These are phyloP conservation scores for Vombatus ursinus DNA, from an alignment of 2,113 vertebrate species.

Conservation along the genomic window DNA sequence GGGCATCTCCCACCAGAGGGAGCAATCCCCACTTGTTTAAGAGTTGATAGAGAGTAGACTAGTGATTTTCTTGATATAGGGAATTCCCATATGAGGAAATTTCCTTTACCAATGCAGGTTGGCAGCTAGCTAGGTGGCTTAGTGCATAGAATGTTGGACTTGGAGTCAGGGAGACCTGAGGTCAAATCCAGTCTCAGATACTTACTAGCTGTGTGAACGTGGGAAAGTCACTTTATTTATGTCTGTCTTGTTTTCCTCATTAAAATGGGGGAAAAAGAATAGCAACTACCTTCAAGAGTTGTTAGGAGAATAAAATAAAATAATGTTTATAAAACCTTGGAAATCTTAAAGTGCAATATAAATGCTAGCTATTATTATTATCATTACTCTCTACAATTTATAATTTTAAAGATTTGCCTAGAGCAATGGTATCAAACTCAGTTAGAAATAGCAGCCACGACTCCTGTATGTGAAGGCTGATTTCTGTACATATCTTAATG, in stretches of 20 bases:
- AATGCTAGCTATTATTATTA: neutral
- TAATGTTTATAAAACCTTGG: neutral
- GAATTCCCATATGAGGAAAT: neutral
- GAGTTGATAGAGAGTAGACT: neutral
- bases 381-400: neutral
- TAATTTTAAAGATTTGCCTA: neutral
- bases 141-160: neutral
- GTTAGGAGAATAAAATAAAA: neutral
- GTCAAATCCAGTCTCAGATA: neutral
- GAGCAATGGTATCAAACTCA: neutral
- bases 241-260: neutral
- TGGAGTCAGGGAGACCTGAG: neutral
- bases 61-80: neutral
- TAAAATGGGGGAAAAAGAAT: neutral
- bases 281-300: neutral
- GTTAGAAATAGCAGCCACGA: neutral
- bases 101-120: neutral
- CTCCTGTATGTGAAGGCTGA: conserved; percentile 70
- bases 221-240: neutral
- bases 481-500: conserved; percentile 65
- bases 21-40: neutral
- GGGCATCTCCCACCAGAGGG: neutral
- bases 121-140: neutral
- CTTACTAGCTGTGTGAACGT: neutral
- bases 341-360: neutral